Evolutionary conservation across 2,113 vertebrate genomes (phyloP).

Genomic region (Caretta caretta): DNA sequence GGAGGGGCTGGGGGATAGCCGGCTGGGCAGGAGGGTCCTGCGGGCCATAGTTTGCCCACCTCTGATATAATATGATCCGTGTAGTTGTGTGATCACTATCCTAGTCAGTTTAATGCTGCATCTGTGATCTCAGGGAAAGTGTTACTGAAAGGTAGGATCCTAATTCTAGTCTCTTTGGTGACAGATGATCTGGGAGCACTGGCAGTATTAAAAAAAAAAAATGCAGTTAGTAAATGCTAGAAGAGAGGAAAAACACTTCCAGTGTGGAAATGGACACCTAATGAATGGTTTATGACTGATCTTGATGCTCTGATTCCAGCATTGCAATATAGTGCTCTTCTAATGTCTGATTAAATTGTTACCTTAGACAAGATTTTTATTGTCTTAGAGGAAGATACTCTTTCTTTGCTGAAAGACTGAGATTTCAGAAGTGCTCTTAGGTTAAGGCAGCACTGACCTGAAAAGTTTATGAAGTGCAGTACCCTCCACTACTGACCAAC

Average conservation of each 20-base stretch:
- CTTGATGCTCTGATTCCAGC: neutral
- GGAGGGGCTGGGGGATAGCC: too few species aligned
- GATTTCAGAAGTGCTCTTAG: neutral
- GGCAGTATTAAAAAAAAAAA: neutral
- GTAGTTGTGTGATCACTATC: neutral
- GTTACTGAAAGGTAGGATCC: neutral
- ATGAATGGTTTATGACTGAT: neutral
- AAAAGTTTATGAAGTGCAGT: neutral
- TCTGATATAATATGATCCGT: neutral
- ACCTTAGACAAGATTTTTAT: neutral
- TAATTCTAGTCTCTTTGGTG: neutral
- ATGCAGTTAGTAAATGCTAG: neutral
- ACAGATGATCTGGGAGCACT: neutral
- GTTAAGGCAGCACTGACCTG: neutral
- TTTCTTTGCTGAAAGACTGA: neutral
- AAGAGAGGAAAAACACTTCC: neutral
- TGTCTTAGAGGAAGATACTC: neutral
- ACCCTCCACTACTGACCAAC: neutral
- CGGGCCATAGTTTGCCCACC: too few species aligned
- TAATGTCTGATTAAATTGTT: neutral
- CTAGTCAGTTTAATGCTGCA: neutral
- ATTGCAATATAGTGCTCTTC: fast-evolving
- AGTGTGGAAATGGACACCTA: neutral
- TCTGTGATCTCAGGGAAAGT: conserved; percentile 23
- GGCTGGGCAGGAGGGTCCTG: too few species aligned